Evolutionary conservation across 2,797 vertebrate species (phyloP), one percentile per base, ranked within the genome.

Genomic region (Argya squamiceps): DNA sequence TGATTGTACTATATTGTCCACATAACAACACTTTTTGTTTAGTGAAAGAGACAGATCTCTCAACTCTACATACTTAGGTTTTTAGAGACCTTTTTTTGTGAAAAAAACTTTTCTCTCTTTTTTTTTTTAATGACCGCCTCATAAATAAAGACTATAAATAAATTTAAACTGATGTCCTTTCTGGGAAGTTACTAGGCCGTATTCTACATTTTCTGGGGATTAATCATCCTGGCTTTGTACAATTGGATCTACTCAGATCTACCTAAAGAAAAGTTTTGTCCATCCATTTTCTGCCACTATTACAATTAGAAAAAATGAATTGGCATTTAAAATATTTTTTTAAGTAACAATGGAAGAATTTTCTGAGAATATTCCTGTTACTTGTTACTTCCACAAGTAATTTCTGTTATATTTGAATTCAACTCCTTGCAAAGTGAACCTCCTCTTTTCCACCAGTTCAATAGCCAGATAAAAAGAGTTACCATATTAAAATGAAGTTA

Each of bases 1-100:
- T 39, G 13, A 14, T 19, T 83, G 21, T 4, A 36, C 24, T 62
- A 0, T 26, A 60, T 26, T 2, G 0, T 4, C 37, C 76, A 12
- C 16, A 46, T 24, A 47, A 39, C 13, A 92, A 53, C 15, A 37
- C 23, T 34, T 69, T 6, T 9, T 32, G 7, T 58, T 76, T 50
- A 70, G 9, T 43, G 22, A 49, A 65, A 60, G 17, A 89, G 21
- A 60, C 3, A 9, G 19, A 9, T 11, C 1, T 29, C 30, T 58
- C 20, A 29, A 24, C 9, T 55, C 17, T n/a, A 55, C 41, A 29
- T 59, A 59, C 34, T 59, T 58, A 22, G 20, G 29, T 71, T 73
- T 37, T 59, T 20, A 17, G 12, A 47, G 12, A 49, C 2, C 0
- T 44, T 20, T 52, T 46, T 56, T 27, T 26, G 19, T 30, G 23